Conservation (phyloP, 1,140 invertebrate genomes). For the Copidosoma floridanum region DNA sequence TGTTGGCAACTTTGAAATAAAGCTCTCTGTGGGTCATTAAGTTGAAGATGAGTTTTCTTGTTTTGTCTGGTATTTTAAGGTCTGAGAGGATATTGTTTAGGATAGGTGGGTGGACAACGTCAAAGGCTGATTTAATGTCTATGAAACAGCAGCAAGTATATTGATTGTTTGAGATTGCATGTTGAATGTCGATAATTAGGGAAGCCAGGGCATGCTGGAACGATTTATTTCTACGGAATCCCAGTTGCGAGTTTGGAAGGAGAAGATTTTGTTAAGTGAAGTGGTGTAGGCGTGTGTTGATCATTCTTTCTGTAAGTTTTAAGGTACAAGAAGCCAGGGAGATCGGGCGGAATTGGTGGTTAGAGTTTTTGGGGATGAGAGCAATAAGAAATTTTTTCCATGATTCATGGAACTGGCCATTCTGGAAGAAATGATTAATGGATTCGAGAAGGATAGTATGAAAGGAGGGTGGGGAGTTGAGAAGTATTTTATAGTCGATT, state of each 20-base stretch:
- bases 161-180: neutral
- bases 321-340: conserved; percentile 10
- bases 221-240: neutral
- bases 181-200: neutral
- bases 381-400: conserved; percentile 13
- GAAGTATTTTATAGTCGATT: neutral
- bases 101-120: conserved; percentile 4
- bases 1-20: conserved; percentile 7
- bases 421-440: no score
- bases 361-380: conserved; percentile 14
- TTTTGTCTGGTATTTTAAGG: neutral
- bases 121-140: conserved; percentile 21
- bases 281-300: neutral
- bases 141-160: conserved; percentile 2
- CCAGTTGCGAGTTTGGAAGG: neutral
- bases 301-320: conserved; percentile 14
- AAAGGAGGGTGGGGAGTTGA: no score
- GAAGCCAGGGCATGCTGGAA: neutral
- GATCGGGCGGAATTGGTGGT: conserved; percentile 12
- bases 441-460: no score
- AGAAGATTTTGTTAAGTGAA: neutral
- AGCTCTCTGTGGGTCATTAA: conserved; percentile 13
- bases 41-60: conserved; percentile 19
- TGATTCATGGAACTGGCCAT: no score
- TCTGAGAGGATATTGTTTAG: neutral